Evolutionary conservation across 1,140 invertebrate genomes (phyloP).

Genomic region (Drosophila chauvacae): DNA sequence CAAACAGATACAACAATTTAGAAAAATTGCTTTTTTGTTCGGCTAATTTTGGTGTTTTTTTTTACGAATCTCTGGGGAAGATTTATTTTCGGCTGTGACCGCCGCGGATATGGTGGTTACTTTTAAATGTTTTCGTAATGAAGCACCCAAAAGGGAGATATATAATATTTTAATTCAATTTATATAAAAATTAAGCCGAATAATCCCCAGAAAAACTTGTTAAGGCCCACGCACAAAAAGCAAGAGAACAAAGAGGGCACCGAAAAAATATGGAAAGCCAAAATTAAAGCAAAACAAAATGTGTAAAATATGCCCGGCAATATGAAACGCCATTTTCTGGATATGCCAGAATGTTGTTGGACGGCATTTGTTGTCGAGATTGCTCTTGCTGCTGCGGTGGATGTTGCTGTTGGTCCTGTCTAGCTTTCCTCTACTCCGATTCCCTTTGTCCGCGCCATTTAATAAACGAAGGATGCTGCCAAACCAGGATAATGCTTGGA

Average conservation of each 20-base stretch:
- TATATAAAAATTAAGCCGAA: conserved; percentile 35
- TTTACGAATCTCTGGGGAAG: conserved; percentile 22
- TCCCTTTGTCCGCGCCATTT: conserved; percentile 25
- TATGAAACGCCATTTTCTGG: conserved; percentile 50
- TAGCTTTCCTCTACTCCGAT: conserved; percentile 16
- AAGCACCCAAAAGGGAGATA: conserved; percentile 16
- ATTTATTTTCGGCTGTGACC: conserved; percentile 10
- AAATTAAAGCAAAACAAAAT: conserved; percentile 59
- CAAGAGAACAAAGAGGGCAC: conserved; percentile 2
- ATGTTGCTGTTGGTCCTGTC: conserved; percentile 27
- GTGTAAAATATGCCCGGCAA: conserved; percentile 45
- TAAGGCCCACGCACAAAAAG: conserved; percentile 51
- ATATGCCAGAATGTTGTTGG: conserved; percentile 28
- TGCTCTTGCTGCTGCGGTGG: conserved; percentile 23
- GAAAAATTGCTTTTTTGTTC: conserved; percentile 39
- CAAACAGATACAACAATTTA: conserved; percentile 32
- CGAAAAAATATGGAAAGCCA: conserved; percentile 37
- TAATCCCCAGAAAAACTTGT: conserved; percentile 45
- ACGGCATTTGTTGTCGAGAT: conserved; percentile 4
- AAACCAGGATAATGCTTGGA: conserved; percentile 24
- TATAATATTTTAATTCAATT: conserved; percentile 53
- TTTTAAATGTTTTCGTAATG: conserved; percentile 18
- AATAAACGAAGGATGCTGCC: conserved; percentile 35
- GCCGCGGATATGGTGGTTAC: not conserved
- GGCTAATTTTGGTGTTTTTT: conserved; percentile 57